Evolutionary conservation across 2,888 invertebrate species (phyloP).

Genomic region (Pristionchus fissidentatus): DNA sequence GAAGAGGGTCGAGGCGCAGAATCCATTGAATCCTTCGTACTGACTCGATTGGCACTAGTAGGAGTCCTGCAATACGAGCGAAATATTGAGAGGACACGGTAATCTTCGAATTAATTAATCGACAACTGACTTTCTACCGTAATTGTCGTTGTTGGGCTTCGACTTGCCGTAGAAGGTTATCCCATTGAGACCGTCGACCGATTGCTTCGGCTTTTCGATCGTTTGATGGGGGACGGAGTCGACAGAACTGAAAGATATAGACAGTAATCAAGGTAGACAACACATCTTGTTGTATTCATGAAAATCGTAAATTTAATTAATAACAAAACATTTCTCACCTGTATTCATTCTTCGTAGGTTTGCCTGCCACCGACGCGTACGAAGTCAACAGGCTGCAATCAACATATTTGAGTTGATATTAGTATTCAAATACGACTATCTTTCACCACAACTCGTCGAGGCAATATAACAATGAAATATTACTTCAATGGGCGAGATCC

Average conservation of each 20-base stretch:
- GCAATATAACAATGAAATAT: no score
- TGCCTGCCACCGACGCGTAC: not conserved
- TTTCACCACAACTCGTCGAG: no score
- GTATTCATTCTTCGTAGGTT: not conserved
- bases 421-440: no score
- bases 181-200: not conserved
- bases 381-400: no score
- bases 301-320: not conserved
- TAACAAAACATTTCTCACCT: not conserved
- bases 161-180: not conserved
- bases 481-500: no score
- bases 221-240: not conserved
- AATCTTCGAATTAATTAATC: not conserved
- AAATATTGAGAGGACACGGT: not conserved
- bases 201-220: not conserved
- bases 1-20: no score
- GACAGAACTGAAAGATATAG: not conserved
- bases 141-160: not conserved
- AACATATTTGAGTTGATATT: no score
- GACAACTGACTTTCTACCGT: not conserved
- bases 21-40: constrained; percentile 31
- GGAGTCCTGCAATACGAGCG: not conserved
- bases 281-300: no score
- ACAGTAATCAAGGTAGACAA: no score
- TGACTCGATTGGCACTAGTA: not conserved